These are phyloP conservation scores for Mylabris phalerata DNA, from an alignment of 1,140 invertebrate species.

Conservation along the genomic window DNA sequence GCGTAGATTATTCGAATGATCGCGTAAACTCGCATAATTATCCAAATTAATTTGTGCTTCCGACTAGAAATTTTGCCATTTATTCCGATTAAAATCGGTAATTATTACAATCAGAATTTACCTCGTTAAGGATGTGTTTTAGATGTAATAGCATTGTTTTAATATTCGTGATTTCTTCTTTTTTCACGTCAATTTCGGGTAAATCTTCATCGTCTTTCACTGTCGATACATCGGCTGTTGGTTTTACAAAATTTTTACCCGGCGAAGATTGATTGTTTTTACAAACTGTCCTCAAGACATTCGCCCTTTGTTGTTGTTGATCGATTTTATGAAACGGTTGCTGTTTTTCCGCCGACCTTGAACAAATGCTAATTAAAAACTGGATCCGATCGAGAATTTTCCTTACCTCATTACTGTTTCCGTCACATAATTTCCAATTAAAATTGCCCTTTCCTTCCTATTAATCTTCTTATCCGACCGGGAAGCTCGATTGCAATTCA, in stretches of 20 bases:
- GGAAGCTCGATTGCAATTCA: no score
- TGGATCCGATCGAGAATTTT: conserved; percentile 17
- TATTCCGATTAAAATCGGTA: no score
- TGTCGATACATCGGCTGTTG: conserved; percentile 6
- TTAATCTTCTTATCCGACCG: no score
- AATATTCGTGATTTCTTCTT: conserved; percentile 69
- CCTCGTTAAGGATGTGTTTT: conserved; percentile 70
- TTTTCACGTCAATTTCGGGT: conserved; percentile 55
- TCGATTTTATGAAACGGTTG: background rate
- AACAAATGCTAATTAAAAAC: conserved; percentile 32
- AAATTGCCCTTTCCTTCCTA: no score
- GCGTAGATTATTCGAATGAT: no score
- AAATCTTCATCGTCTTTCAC: conserved; percentile 49
- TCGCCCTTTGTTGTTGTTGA: conserved; percentile 4
- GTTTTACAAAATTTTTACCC: conserved; percentile 39
- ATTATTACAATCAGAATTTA: conserved; percentile 31
- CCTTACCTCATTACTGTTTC: no score
- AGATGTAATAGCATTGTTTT: conserved; percentile 72
- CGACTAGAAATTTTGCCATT: no score
- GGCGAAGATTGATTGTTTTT: conserved; percentile 11
- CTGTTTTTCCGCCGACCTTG: conserved; percentile 7
- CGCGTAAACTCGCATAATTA: no score
- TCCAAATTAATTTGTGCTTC: no score
- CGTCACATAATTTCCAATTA: no score
- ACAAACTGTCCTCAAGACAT: no score